Evolutionary conservation across 1,140 invertebrate genomes (phyloP), one percentile per base, ranked within the genome.

Genomic region (Pseudomyrmex flavicornis): DNA sequence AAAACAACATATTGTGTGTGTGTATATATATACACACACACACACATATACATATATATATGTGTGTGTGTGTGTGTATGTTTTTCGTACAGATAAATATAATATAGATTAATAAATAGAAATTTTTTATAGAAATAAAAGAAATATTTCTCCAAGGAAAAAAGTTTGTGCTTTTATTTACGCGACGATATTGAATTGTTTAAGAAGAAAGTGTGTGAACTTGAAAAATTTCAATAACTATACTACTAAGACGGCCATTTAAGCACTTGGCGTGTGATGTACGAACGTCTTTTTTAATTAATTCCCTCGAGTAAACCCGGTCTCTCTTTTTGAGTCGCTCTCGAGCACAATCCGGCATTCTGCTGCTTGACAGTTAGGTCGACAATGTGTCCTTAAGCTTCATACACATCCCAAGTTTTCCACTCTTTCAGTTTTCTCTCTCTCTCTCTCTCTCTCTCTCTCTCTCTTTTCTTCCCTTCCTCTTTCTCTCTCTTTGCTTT

Each of bases 211-310:
- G 62, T 44, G 13, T 35, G 35, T 35, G 5, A 35, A 35, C 35
- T 13, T 26, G 20, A 70, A n/a, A 70, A 80, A 20, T 22, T n/a
- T 77, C 20, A 56, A 46, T n/a, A 48, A 0, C 1, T 48, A 35
- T 22, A 48, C 9, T 22, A 48, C 13, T n/a, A 13, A 26, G 20
- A 61, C 48, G 44, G 15, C 9, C 8, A 26, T 70, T 79, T 59
- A 59, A 79, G 58, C 20, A 35, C 46, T 35, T 17, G 35, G 5
- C 44, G 10, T 56, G 17, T 56, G 35, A 5, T 35, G 44, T 26
- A 77, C 44, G 2, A 77, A 58, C 13, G 7, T 80, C 46, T 35
- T 66, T 35, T 35, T 79, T 82, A 46, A 86, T 86, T 86, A 87
- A 87, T 86, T 87, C 66, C 15, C 80, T 59, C 26, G 12, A 22